Evolutionary conservation across 2,888 invertebrate species (phyloP), one percentile per base, ranked within the genome.

Genomic region (Beris morrisii): DNA sequence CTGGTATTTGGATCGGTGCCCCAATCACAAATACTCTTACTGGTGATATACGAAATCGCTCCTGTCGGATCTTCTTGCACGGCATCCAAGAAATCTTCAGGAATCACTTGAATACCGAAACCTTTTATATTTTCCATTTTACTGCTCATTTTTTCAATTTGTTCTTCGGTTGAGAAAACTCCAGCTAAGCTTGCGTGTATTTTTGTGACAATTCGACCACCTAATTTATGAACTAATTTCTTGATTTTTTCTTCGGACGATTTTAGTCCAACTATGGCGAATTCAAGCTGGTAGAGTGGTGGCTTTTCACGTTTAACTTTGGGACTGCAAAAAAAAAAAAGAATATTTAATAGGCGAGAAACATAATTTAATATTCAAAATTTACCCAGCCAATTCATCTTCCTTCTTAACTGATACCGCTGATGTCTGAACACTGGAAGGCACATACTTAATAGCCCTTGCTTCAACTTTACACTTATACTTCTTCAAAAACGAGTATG

Each of bases 1-100:
- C 64, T 44, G 22, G 64, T 15, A 15, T 44, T 70, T 28, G 78
- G 78, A 78, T 94, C 91, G 22, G 88, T 86, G 12, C 94, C 94
- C 95, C 95, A 95, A 63, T 86, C 83, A 32, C 90, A 90, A 71
- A 95, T 87, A 69, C 87, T 88, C 76, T 90, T 87, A 71, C 88
- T 86, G 68, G 84, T 84, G 59, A 94, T 86, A 5, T 89, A 82
- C 67, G 86, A 84, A 3, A 91, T 82, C 0, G 82, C 77, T 13
- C 88, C 85, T 0, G 71, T 64, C 9, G 84, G 83, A 71, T 88
- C 85, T 30, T 84, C 81, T 63, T 85, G 87, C 13, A 87, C 85
- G 69, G 86, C 84, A 68, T 90, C 88, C 0, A 96, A 76, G 76
- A 90, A 93, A 52, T 87, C 86, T 73, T 88, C 86, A 7, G 91